Evolutionary conservation across 2,888 invertebrate species (phyloP).

Genomic region (Orchesellides sinensis): DNA sequence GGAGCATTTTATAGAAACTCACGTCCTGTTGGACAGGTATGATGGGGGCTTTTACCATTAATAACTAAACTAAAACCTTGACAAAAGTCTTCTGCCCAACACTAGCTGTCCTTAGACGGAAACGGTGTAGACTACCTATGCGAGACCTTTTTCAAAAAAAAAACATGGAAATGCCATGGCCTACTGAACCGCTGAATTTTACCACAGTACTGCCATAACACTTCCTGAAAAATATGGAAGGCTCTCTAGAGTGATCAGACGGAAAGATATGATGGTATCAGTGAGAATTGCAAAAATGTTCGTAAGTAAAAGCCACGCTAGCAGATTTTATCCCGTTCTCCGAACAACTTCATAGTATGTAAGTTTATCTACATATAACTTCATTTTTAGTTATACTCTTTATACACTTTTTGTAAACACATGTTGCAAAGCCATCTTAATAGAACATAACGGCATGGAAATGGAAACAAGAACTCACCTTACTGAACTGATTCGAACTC

Average conservation of each 20-base stretch:
- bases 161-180: not conserved
- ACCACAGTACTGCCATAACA: not conserved
- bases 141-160: not conserved
- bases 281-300: not conserved
- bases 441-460: not conserved
- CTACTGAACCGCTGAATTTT: not conserved
- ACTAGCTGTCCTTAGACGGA: no score
- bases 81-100: not conserved
- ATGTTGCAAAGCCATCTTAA: not conserved
- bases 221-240: not conserved
- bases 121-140: not conserved
- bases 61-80: not conserved
- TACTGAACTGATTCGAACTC: not conserved
- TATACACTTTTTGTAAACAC: no score
- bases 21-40: no score
- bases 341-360: not conserved
- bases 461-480: constrained; percentile 1
- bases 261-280: not conserved
- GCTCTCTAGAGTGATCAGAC: not conserved
- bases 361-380: not conserved
- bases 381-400: no score
- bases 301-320: not conserved
- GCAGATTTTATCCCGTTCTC: not conserved
- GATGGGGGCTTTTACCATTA: not conserved
- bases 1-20: no score